Conservation (phyloP, 2,797 vertebrate genomes). For the Platyrinchus mystaceus region DNA sequence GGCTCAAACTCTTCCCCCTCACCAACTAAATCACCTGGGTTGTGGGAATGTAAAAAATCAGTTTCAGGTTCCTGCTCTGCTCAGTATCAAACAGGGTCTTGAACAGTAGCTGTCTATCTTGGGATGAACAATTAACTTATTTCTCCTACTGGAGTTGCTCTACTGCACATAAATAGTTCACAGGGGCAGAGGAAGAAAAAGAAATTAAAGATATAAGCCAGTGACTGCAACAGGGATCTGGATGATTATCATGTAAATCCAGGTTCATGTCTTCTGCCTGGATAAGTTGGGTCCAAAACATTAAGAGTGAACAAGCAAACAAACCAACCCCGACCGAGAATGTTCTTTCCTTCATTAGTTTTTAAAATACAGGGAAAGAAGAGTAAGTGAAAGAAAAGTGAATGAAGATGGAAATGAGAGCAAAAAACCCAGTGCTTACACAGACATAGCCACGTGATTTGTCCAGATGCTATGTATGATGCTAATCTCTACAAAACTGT, state of each 20-base stretch:
- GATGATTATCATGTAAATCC: neutral
- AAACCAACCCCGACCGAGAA: neutral
- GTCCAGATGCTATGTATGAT: neutral
- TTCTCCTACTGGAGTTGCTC: neutral
- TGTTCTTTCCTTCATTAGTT: neutral
- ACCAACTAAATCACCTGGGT: neutral
- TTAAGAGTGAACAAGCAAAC: neutral
- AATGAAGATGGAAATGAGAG: neutral
- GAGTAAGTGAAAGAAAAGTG: neutral
- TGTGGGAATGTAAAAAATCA: neutral
- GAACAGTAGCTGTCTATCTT: neutral
- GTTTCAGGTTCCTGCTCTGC: neutral
- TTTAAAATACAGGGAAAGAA: neutral
- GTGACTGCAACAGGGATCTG: neutral
- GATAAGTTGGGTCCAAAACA: neutral
- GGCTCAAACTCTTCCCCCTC: neutral
- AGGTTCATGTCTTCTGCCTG: accelerated
- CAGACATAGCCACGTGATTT: neutral
- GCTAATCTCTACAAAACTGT: neutral
- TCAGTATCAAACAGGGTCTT: neutral
- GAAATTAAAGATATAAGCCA: neutral
- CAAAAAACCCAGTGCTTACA: neutral
- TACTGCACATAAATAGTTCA: neutral
- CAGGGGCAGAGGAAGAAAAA: neutral
- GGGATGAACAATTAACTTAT: neutral